phyloP scores from a whole-genome alignment of 2,113 vertebrate species.

The Gopherus evgoodei region DNA sequence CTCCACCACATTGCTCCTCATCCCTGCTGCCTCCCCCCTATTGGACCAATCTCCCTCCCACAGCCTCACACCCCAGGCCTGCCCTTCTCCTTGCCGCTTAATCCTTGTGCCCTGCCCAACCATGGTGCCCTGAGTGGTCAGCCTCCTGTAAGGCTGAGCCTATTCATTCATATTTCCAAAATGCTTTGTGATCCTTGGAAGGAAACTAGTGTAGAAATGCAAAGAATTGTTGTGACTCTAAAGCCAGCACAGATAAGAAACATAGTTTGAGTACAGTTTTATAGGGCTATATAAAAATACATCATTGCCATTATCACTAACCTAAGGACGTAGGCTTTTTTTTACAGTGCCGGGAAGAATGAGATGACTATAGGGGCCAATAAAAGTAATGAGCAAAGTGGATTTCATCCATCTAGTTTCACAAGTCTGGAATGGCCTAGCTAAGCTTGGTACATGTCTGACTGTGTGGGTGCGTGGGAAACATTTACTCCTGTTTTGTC shows the following conservation, averaged over 20 bases:
- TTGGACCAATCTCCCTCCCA: no score
- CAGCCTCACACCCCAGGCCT: no score
- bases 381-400: constrained; percentile 16
- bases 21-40: no score
- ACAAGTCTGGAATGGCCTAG: constrained; percentile 17
- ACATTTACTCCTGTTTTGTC: constrained; percentile 40
- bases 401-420: constrained; percentile 24
- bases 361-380: constrained; percentile 18
- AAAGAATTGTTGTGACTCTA: constrained; percentile 30
- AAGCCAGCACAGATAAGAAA: constrained; percentile 40
- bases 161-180: neutral
- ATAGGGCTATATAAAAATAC: constrained; percentile 2
- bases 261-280: constrained; percentile 31
- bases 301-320: constrained; percentile 34
- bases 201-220: constrained; percentile 42
- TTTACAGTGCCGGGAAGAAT: constrained; percentile 34
- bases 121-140: no score
- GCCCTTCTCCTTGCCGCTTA: no score
- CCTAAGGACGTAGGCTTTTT: constrained; percentile 8
- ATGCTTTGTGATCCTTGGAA: constrained; percentile 31
- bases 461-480: constrained; percentile 8
- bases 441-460: constrained; percentile 6
- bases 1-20: no score
- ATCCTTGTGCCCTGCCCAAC: no score
- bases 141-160: no score